phyloP scores from a whole-genome alignment of 1,140 invertebrate species.

The Cherax quadricarinatus region DNA sequence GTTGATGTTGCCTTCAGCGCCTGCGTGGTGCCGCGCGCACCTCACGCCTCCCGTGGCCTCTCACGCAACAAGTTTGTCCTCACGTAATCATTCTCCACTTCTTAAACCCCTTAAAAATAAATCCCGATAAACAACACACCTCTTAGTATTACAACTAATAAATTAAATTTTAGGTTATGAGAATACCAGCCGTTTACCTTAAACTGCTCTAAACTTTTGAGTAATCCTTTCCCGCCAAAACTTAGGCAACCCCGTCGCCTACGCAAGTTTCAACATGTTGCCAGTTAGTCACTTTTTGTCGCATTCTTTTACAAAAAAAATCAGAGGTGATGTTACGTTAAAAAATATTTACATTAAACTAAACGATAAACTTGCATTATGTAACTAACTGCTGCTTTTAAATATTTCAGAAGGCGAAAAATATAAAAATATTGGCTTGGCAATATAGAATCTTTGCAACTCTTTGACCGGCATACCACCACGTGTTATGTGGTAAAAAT shows the following conservation, averaged over 20 bases:
- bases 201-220: not conserved
- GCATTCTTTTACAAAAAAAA: conserved; percentile 55
- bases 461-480: conserved; percentile 59
- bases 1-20: conserved; percentile 46
- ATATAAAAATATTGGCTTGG: not conserved
- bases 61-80: conserved; percentile 62
- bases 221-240: conserved; percentile 62
- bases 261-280: conserved; percentile 48
- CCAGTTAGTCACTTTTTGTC: conserved; percentile 22
- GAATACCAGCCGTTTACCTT: not conserved
- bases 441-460: conserved; percentile 16
- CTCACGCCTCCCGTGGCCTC: not conserved
- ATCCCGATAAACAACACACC: not conserved
- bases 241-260: conserved; percentile 63
- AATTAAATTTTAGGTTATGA: not conserved
- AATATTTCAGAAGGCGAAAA: not conserved
- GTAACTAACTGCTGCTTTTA: not conserved
- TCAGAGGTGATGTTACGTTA: not conserved
- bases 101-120: not conserved
- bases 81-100: not conserved
- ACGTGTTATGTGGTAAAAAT: conserved; percentile 64
- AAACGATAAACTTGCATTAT: not conserved
- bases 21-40: conserved; percentile 35
- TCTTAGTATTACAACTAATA: not conserved
- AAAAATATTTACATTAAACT: not conserved